These are phyloP conservation scores for Marmota flaviventris DNA, from an alignment of 2,113 vertebrate genomes.

Conservation along the genomic window DNA sequence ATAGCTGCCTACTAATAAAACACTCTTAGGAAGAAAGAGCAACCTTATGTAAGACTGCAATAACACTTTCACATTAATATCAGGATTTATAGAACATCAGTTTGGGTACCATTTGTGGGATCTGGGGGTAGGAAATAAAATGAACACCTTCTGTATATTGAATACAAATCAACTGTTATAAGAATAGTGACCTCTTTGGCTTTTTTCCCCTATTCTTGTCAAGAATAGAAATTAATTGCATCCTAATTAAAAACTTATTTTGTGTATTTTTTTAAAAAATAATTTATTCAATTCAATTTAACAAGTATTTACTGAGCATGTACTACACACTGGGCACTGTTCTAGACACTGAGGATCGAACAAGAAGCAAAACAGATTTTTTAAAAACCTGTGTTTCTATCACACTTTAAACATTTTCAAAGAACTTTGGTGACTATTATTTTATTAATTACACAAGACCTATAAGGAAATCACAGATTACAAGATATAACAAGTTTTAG, in stretches of 20 bases:
- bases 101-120: neutral
- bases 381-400: neutral
- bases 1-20: neutral
- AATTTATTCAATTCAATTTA: neutral
- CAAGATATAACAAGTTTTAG: neutral
- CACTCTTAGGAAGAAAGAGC: neutral
- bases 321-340: neutral
- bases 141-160: neutral
- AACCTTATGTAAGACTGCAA: neutral
- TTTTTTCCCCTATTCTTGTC: neutral
- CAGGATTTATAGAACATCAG: neutral
- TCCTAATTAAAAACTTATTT: neutral
- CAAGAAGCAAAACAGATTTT: neutral
- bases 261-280: neutral
- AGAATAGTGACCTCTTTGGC: neutral
- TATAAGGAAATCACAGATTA: neutral
- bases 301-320: neutral
- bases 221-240: constrained; percentile 46
- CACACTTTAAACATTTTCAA: neutral
- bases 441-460: neutral
- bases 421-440: neutral
- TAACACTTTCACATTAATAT: neutral
- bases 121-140: neutral
- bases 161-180: neutral
- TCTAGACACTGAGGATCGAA: neutral